Evolutionary conservation across 1,140 invertebrate genomes (phyloP), one percentile per base, ranked within the genome.

Genomic region (Aleiodes sp.): DNA sequence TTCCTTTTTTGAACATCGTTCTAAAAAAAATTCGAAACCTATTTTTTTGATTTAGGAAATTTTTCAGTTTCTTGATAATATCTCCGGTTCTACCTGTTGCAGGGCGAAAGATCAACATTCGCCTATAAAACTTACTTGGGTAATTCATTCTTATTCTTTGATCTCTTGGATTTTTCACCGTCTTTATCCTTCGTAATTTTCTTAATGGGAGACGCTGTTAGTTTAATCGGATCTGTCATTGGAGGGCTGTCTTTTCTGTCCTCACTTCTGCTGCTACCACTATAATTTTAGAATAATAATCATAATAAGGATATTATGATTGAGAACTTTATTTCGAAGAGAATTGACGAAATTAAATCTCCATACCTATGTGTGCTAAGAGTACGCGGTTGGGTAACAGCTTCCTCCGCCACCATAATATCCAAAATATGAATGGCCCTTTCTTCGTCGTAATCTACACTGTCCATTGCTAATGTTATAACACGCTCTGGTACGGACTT

Each of bases 381-480:
- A 64, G 83, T 81, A 75, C 80, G 84, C 24, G 79, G 63, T 61
- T 81, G 82, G 72, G 75, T 78, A 57, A 78, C 82, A 26, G 82
- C 78, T 77, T 88, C 87, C 71, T 88, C 87, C 61, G 85, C 81
- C 37, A 91, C 84, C 78, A 94, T 93, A 56, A 92, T 92, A 68
- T 90, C 85, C 57, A 95, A 84, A 74, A 95, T 93, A 79, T 94
- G 91, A 70, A 88, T 90, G 4, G 94, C 94, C 69, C 91, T 87
- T 75, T 92, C 90, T 80, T 95, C 92, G 70, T 95, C 92, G 82
- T 91, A 96, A 78, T 93, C 91, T 1, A 94, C 93, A 79, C 93
- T 94, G 76, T 96, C 94, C 75, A 96, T 84, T n/a, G 95, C 95
- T 77, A 96, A 91, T 4, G 90, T 86, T 26, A 96, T 91, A 4